phyloP scores from a whole-genome alignment of 2,888 invertebrate genomes.

The Neoscelio sp. region DNA sequence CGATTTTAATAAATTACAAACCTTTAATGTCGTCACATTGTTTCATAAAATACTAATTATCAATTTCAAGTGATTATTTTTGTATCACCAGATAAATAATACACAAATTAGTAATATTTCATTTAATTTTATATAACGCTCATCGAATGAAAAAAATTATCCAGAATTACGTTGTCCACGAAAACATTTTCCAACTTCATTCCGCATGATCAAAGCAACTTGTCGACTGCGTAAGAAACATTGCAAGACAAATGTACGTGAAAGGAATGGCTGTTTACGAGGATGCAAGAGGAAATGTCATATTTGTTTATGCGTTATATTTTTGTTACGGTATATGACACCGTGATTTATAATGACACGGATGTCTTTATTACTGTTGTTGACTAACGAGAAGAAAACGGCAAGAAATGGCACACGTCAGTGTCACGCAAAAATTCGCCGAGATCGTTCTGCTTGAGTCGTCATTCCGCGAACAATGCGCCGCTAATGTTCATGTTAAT shows the following conservation, averaged over 20 bases:
- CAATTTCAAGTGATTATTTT: too few species aligned
- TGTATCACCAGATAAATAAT: too few species aligned
- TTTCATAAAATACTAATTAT: too few species aligned
- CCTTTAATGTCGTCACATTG: too few species aligned
- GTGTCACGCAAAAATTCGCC: conserved; percentile 42
- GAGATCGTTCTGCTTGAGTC: conserved; percentile 62
- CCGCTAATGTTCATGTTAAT: conserved; percentile 50
- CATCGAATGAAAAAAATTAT: too few species aligned
- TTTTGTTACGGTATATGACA: conserved; percentile 57
- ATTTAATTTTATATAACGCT: too few species aligned
- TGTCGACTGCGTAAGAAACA: conserved; percentile 14
- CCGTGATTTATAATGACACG: conserved; percentile 61
- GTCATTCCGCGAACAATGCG: conserved; percentile 53
- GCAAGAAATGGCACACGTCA: conserved; percentile 61
- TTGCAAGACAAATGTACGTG: conserved; percentile 75
- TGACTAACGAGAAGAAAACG: conserved; percentile 60
- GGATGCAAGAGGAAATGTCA: conserved; percentile 75
- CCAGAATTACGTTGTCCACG: too few species aligned
- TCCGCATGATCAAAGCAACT: conserved; percentile 18
- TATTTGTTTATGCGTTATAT: conserved; percentile 76
- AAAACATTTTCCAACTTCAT: conserved; percentile 10
- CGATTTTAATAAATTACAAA: too few species aligned
- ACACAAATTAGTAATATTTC: too few species aligned
- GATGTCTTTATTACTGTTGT: conserved; percentile 76
- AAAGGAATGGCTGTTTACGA: conserved; percentile 75